Base-by-base conservation (phyloP, 37 sponge, comb jelly and placozoan species). In the Cliona cf. orientalis region DNA sequence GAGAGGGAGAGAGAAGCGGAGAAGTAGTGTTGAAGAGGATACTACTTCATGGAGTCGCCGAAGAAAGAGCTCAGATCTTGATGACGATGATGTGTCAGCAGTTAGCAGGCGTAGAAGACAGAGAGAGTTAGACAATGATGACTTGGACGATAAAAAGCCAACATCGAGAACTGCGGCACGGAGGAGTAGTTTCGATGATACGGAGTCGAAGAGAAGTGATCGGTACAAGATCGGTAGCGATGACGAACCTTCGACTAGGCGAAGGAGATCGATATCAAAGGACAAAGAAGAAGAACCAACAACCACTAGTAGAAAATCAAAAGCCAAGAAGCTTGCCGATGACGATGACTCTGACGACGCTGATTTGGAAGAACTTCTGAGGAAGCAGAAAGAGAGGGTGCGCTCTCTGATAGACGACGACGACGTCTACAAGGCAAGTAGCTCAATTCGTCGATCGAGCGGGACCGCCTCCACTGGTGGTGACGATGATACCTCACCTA, bases 301-400 rank as follows among this genome's bases (percentile, higher is more conserved):
- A n/a, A n/a, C n/a, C n/a, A n/a, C n/a, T n/a, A n/a, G n/a, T n/a
- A n/a, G n/a, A n/a, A n/a, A n/a, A n/a, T n/a, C n/a, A n/a, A n/a
- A n/a, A n/a, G n/a, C n/a, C n/a, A n/a, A n/a, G n/a, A n/a, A n/a
- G n/a, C n/a, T n/a, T 38, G 58, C 58, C 25, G 76, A 75, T 22
- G 63, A 61, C 63, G 76, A 75, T 3, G 72, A 82, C 44, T 46
- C 72, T 7, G 64, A 61, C 34, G 82, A 82, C 72, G 82, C 60
- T 34, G 82, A 82, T 44, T 29, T 82, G 2, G 73, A 75, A 56
- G 61, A 75, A 25, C 59, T 75, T 37, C 65, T 71, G 31, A 36
- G 46, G 73, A 62, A 82, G 64, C 44, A 60, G 53, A 60, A 57
- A 5, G 80, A 79, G 67, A 49, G 80, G 36, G 36, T 46, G 37